These are phyloP conservation scores for Bungarus multicinctus DNA, from an alignment of 2,113 vertebrate genomes.

Conservation along the genomic window DNA sequence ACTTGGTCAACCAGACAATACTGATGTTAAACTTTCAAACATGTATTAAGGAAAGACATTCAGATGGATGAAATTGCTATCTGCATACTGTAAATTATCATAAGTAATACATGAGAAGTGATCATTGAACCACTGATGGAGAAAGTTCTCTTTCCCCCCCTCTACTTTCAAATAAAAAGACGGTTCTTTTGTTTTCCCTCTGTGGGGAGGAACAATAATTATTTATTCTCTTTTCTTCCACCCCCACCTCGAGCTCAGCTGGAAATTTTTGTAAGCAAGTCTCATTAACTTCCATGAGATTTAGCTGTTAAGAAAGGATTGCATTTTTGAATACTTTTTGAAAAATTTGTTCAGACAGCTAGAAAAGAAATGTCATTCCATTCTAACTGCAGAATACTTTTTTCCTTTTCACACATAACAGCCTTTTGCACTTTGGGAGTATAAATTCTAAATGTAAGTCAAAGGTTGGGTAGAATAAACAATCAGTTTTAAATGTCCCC, in stretches of 20 bases:
- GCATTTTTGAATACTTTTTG: not conserved
- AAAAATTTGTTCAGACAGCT: not conserved
- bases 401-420: not conserved
- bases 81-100: slow-evolving; percentile 4
- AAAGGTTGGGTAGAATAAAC: not conserved
- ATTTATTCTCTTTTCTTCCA: not conserved
- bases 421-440: not conserved
- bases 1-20: not conserved
- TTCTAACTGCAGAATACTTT: not conserved
- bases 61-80: not conserved
- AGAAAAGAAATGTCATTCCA: not conserved
- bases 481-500: not conserved
- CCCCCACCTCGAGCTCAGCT: not conserved
- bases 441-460: not conserved
- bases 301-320: not conserved
- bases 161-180: not conserved
- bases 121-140: not conserved
- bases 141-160: not conserved
- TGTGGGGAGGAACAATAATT: not conserved
- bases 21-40: not conserved
- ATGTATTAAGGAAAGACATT: slow-evolving; percentile 7
- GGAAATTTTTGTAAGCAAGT: not conserved
- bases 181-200: not conserved
- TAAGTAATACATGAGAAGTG: slow-evolving; percentile 11
- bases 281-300: not conserved